Evolutionary conservation across 2,113 vertebrate genomes (phyloP).

Genomic region (Eulemur rufifrons): DNA sequence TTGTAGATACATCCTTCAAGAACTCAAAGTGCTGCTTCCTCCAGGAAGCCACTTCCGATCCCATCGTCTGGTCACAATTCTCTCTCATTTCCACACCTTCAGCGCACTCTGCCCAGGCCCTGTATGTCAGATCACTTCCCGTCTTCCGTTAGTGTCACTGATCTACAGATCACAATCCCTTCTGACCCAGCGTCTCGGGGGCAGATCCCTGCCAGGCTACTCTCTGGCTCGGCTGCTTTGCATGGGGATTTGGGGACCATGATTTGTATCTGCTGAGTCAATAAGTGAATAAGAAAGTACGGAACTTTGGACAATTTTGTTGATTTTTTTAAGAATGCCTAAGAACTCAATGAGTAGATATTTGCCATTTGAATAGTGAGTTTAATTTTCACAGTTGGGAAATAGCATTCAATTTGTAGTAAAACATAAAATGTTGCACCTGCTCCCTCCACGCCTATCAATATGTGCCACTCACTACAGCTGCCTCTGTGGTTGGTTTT

Average conservation of each 20-base stretch:
- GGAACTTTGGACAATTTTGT: background rate
- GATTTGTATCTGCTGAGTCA: rapidly evolving
- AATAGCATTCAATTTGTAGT: background rate
- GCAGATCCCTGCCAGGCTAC: background rate
- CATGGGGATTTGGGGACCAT: background rate
- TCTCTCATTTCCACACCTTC: background rate
- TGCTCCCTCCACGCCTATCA: background rate
- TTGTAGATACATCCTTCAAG: background rate
- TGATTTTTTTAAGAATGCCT: background rate
- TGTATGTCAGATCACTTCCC: background rate
- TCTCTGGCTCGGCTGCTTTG: background rate
- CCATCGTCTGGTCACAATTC: background rate
- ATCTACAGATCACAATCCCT: background rate
- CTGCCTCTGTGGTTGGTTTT: background rate
- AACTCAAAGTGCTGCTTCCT: background rate
- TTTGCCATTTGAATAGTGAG: background rate
- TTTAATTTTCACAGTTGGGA: background rate
- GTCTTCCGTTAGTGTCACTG: rapidly evolving
- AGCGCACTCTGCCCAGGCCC: rapidly evolving
- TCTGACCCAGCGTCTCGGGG: background rate
- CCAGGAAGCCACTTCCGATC: background rate
- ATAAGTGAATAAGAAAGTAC: background rate
- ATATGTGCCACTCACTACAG: rapidly evolving
- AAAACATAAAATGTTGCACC: background rate
- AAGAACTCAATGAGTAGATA: background rate